Conservation (phyloP, 2,888 invertebrate genomes). For the Trissonchulus latispiculum region DNA sequence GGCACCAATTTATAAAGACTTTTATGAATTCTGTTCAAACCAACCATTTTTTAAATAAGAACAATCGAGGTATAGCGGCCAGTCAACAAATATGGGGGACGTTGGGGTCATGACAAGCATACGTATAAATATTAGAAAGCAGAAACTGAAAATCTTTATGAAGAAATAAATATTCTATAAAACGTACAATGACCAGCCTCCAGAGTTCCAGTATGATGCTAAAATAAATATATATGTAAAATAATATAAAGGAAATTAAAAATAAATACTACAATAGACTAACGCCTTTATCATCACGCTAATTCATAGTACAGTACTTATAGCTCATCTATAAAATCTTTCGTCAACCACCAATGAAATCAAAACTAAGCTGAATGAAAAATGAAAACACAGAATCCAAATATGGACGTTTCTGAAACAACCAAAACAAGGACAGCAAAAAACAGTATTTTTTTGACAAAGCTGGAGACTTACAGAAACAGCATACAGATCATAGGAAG, state of each 20-base stretch:
- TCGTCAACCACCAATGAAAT: too few relatives aligned
- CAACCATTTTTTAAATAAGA: too few relatives aligned
- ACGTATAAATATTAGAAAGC: not conserved
- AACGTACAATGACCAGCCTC: constrained; percentile 65
- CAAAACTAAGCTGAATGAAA: too few relatives aligned
- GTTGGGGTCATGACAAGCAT: too few relatives aligned
- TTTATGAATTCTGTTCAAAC: too few relatives aligned
- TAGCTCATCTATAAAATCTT: too few relatives aligned
- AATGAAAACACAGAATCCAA: too few relatives aligned
- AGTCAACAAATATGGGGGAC: too few relatives aligned
- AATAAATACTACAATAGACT: constrained; percentile 16
- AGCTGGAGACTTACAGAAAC: constrained; percentile 57
- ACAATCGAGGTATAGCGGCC: too few relatives aligned
- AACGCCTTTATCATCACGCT: not conserved
- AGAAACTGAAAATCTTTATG: not conserved
- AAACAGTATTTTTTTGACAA: too few relatives aligned
- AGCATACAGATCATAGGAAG: constrained; percentile 63
- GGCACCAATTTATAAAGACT: not conserved
- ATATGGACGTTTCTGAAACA: too few relatives aligned
- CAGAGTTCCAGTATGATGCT: constrained; percentile 78
- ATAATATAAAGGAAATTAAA: not conserved
- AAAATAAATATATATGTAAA: constrained; percentile 28
- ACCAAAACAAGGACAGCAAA: too few relatives aligned
- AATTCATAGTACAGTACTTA: not conserved
- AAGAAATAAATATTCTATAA: constrained; percentile 23